Evolutionary conservation across 2,113 vertebrate genomes (phyloP), one percentile per base, ranked within the genome.

Genomic region (Odontophorus gujanensis): DNA sequence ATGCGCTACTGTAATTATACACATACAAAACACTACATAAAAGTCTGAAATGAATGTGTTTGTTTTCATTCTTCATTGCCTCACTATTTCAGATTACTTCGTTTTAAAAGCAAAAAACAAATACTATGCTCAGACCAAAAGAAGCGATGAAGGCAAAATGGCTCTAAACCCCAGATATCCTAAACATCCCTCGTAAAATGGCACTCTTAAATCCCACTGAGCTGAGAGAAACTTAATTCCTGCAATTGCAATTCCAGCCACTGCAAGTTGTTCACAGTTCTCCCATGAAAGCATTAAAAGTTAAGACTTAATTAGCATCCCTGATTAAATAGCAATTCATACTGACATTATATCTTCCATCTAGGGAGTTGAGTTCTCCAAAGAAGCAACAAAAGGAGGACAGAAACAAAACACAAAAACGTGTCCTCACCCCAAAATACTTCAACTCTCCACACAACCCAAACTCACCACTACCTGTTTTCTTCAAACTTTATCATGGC

Each of bases 301-400:
- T 86, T 84, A 81, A 91, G 88, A 95, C 93, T 97, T 97, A 97
- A 97, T 97, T 96, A 97, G 92, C 91, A 91, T 81, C 66, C 78
- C 87, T 92, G 95, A 96, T 97, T 96, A 96, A 97, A 97, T 77
- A 87, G 86, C 97, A 97, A 95, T 96, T 95, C 94, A 95, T 89
- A 83, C 30, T 83, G 90, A 42, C 81, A 82, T 96, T 95, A 45
- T 59, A 69, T 74, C 84, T 96, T 79, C 73, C 90, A 95, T 30
- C 67, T 77, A 82, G 69, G 57, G 81, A 93, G 61, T 0, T 0
- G 53, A 85, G 66, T 11, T 74, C 85, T 82, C 69, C 68, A 74
- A 75, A 91, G 69, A 7, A 73, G 69, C 38, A 61, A 47, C 3
- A 3, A 69, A 89, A 24, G 8, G 13, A 20, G 21, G 32, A 47